Evolutionary conservation across 2,888 invertebrate genomes (phyloP).

Genomic region (Tanytarsus gracilentus): DNA sequence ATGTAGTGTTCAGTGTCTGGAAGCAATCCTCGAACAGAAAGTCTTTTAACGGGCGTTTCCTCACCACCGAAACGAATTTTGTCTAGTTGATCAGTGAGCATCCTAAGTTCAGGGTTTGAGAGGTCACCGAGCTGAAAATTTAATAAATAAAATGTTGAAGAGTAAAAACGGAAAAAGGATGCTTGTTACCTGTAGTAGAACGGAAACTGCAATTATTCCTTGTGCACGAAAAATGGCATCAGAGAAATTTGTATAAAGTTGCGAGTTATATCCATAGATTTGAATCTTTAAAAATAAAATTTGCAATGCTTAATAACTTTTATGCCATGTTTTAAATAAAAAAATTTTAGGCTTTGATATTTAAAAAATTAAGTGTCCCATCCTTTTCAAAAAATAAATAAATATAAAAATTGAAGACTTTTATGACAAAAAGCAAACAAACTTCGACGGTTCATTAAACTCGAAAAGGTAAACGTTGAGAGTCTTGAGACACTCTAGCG

Average conservation of each 20-base stretch:
- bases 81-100: slow-evolving; percentile 85
- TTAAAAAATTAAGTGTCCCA: background rate
- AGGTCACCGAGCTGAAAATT: slow-evolving; percentile 76
- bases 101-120: slow-evolving; percentile 82
- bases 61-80: slow-evolving; percentile 87
- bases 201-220: slow-evolving; percentile 89
- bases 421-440: background rate
- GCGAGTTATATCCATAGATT: slow-evolving; percentile 96
- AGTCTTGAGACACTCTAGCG: slow-evolving; percentile 3
- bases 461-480: slow-evolving; percentile 13
- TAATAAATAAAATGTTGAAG: background rate
- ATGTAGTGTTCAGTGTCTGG: slow-evolving; percentile 94
- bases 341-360: background rate
- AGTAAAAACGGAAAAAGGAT: background rate
- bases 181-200: slow-evolving; percentile 81
- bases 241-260: slow-evolving; percentile 92
- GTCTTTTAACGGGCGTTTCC: slow-evolving; percentile 70
- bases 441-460: slow-evolving; percentile 24
- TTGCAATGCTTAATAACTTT: no score
- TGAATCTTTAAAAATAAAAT: no score
- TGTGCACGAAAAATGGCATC: slow-evolving; percentile 89
- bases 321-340: no score
- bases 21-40: slow-evolving; percentile 79
- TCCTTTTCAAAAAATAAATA: background rate
- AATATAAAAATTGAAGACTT: background rate